Evolutionary conservation across 2,113 vertebrate species (phyloP).

Genomic region (Malurus elegans): DNA sequence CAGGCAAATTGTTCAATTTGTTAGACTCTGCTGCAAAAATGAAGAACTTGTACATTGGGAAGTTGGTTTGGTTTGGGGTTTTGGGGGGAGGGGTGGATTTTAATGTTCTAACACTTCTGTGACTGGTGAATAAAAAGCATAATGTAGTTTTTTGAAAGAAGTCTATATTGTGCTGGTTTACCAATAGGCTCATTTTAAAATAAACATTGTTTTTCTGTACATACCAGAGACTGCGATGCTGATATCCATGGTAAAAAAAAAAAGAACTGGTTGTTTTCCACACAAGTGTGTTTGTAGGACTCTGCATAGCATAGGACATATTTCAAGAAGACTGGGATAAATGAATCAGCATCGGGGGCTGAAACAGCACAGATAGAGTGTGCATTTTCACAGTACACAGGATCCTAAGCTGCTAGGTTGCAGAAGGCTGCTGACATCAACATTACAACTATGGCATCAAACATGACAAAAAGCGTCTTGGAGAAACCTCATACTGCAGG

Average conservation of each 20-base stretch:
- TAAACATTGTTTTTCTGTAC: not conserved
- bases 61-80: not conserved
- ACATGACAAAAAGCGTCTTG: not conserved
- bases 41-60: not conserved
- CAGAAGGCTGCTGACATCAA: not conserved
- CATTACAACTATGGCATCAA: not conserved
- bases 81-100: not conserved
- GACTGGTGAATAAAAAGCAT: not conserved
- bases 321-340: not conserved
- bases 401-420: not conserved
- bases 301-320: not conserved
- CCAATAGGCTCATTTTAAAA: not conserved
- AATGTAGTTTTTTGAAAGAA: not conserved
- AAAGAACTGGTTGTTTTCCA: not conserved
- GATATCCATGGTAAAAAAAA: not conserved
- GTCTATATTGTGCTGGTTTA: not conserved
- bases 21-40: not conserved
- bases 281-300: not conserved
- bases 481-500: not conserved
- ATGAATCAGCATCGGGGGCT: not conserved
- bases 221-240: not conserved
- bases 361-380: not conserved
- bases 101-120: not conserved
- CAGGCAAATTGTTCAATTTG: not conserved
- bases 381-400: not conserved